Evolutionary conservation across 2,797 vertebrate genomes (phyloP), one percentile per base, ranked within the genome.

Genomic region (Anableps anableps): DNA sequence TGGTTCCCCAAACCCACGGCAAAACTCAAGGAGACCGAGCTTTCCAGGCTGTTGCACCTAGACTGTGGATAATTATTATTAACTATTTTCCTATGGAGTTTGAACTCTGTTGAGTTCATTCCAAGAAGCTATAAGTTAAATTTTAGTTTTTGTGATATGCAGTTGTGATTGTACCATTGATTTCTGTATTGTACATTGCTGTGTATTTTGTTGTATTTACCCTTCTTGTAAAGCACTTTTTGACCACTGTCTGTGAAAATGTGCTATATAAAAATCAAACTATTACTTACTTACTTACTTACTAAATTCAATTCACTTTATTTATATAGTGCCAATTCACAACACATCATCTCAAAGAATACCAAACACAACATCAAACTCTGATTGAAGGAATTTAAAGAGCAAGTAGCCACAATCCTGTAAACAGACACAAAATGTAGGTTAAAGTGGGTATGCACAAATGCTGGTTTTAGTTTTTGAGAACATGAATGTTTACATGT

Each of bases 401-500:
- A 72, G 10, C 5, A 38, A 41, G 23, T 66, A 38, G 66, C 16
- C 11, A 5, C 4, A 43, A 23, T 43, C 11, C 26, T 13, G 10
- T 68, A 68, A 26, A 68, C 36, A 41, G 64, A 68, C 21, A 36
- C 34, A 10, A 23, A 36, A 66, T 23, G 62, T 38, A 38, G 77
- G 80, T 80, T 85, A 75, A 64, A 51, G 26, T 66, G n/a, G 83
- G 75, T 75, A 72, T 72, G 64, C 73, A 55, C 72, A 70, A 73
- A 53, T 77, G 36, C 11, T 84, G 26, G 75, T 83, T 60, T 83
- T 71, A 36, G 58, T 77, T 79, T 82, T 77, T 79, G 17, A 77
- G 71, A 85, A 78, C 76, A 75, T 77, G 17, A 82, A 78, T 34
- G 29, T 62, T 50, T 47, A 75, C 47, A 47, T 64, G n/a, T 19